Percentiles rank a stretch among this genome's conserved stretches.
These are phyloP conservation scores for Gallinago paraguaiae DNA, from an alignment of 2,113 vertebrate species.

Conservation along the genomic window DNA sequence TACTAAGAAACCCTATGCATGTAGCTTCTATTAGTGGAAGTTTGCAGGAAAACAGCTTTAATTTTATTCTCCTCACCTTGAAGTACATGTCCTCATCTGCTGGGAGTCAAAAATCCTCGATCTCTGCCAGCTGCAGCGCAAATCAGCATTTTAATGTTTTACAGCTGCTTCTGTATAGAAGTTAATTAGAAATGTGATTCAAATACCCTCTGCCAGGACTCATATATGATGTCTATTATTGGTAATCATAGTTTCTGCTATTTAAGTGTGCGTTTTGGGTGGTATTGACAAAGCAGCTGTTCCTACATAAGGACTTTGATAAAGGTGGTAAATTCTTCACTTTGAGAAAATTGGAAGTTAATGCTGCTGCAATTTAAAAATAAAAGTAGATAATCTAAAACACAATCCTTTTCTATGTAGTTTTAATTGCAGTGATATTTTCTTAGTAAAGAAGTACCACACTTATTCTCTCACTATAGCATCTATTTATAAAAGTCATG, in stretches of 20 bases:
- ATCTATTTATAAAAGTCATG: background rate
- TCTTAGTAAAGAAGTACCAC: background rate
- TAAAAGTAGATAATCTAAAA: background rate
- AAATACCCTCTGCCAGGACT: conserved; percentile 8
- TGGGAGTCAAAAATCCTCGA: conserved; percentile 8
- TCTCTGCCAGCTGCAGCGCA: conserved; percentile 53
- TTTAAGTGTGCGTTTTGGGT: background rate
- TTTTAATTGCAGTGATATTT: background rate
- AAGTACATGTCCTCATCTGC: conserved; percentile 25
- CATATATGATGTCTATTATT: conserved; percentile 33
- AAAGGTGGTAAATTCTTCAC: background rate
- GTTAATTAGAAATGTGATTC: conserved; percentile 59
- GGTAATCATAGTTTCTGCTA: conserved; percentile 40
- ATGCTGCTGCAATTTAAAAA: background rate
- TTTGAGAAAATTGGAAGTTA: background rate
- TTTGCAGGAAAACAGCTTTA: conserved; percentile 23
- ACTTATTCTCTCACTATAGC: background rate
- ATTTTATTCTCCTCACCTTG: conserved; percentile 52
- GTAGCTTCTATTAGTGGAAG: background rate
- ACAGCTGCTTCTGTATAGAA: conserved; percentile 53
- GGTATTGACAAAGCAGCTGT: conserved; percentile 28
- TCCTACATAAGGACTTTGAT: background rate
- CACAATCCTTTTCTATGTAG: background rate
- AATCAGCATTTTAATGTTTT: conserved; percentile 64
- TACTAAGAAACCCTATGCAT: background rate